These are phyloP conservation scores for Paelopatides confundens DNA, from an alignment of 53 echinoderm and acorn worm species.

Conservation along the genomic window DNA sequence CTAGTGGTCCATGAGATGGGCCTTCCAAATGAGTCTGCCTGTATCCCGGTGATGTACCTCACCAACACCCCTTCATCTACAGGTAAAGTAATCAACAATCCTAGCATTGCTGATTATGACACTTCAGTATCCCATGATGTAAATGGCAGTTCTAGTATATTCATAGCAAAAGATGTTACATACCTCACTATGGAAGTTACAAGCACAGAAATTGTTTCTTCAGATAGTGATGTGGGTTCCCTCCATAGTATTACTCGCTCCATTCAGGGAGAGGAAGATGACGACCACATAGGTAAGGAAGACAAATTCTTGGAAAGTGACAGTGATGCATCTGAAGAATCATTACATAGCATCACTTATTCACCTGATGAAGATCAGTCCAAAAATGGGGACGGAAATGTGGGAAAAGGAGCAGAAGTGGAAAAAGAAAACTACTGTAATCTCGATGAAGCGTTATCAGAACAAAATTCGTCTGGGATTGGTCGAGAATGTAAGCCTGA, in stretches of 20 bases:
- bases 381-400: neutral
- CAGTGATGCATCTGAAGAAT: neutral
- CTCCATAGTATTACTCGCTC: neutral
- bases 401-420: neutral
- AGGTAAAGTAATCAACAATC: neutral
- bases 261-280: neutral
- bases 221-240: neutral
- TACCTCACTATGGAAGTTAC: neutral
- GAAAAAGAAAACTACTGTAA: neutral
- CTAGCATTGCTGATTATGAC: neutral
- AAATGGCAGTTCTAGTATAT: neutral
- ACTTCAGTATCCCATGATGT: neutral
- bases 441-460: neutral
- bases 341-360: slow-evolving; percentile 10
- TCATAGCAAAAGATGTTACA: neutral
- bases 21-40: neutral
- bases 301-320: neutral
- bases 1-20: neutral
- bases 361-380: neutral
- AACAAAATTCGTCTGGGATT: neutral
- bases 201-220: neutral
- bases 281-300: neutral
- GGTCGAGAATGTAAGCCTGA: too few relatives aligned
- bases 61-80: neutral
- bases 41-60: neutral